Percentiles rank a stretch among this genome's conserved stretches.
Conservation (phyloP, 2,888 invertebrate genomes). For the Vanessa cardui region DNA sequence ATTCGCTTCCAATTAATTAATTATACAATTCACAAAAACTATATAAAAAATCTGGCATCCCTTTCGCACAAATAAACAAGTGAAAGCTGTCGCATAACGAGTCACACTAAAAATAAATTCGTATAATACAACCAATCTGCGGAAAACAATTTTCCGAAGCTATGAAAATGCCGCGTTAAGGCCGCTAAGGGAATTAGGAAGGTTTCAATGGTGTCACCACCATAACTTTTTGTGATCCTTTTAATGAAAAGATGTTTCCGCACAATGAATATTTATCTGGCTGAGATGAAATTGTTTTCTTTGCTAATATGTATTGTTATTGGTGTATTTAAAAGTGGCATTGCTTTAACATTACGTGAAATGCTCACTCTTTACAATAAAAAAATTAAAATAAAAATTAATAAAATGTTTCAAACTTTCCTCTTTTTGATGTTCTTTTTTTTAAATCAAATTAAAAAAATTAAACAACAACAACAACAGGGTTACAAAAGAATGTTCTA, state of each 20-base stretch:
- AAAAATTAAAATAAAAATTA: too few species aligned
- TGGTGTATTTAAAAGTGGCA: too few species aligned
- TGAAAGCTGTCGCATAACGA: not conserved
- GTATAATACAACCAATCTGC: constrained; percentile 9
- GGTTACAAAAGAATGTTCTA: too few species aligned
- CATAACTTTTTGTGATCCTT: constrained; percentile 33
- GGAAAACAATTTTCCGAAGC: constrained; percentile 30
- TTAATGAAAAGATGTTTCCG: constrained; percentile 35
- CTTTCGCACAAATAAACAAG: not conserved
- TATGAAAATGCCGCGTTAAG: constrained; percentile 31
- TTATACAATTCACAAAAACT: too few species aligned
- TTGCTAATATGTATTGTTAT: not conserved
- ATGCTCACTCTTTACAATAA: too few species aligned
- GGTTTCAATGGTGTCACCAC: constrained; percentile 31
- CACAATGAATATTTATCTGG: constrained; percentile 28
- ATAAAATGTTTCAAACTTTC: too few species aligned
- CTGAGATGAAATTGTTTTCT: constrained; percentile 12
- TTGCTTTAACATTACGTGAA: too few species aligned
- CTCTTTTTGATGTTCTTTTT: too few species aligned
- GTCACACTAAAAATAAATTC: not conserved
- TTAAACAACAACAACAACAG: too few species aligned
- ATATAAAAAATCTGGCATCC: not conserved
- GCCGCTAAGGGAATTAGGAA: constrained; percentile 25
- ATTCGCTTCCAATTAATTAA: too few species aligned
- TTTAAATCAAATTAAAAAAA: too few species aligned